Evolutionary conservation across 64 coral and sea anemone species (phyloP).

Genomic region (Porites lutea): DNA sequence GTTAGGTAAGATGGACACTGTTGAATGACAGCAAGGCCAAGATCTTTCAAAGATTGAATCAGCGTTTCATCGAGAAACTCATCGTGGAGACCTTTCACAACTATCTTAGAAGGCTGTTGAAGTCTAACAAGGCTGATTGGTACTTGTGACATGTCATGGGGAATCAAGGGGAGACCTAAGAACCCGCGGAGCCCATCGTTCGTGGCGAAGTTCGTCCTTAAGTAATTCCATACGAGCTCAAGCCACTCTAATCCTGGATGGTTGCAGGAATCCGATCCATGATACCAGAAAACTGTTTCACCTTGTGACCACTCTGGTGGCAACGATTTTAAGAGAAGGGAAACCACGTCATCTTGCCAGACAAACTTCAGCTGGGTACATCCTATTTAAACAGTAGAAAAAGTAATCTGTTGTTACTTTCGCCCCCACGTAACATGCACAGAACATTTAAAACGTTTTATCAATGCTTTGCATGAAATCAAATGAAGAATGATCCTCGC

Average conservation of each 20-base stretch:
- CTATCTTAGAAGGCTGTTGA: slow-evolving; percentile 44
- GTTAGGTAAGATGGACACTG: slow-evolving; percentile 45
- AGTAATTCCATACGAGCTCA: slow-evolving; percentile 61
- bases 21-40: slow-evolving; percentile 62
- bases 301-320: slow-evolving; percentile 23
- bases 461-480: too few species aligned
- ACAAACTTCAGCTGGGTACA: slow-evolving; percentile 32
- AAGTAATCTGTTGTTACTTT: neutral
- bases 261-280: neutral
- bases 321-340: neutral
- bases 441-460: too few species aligned
- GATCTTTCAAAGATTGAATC: neutral
- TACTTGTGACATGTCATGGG: neutral
- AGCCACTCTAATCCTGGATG: slow-evolving; percentile 58
- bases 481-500: too few species aligned
- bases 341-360: neutral
- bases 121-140: slow-evolving; percentile 28
- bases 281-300: slow-evolving; percentile 36
- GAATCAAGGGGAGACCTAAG: slow-evolving; percentile 56
- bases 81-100: slow-evolving; percentile 16
- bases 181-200: slow-evolving; percentile 33
- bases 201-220: slow-evolving; percentile 50
- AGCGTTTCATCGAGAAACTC: slow-evolving; percentile 25
- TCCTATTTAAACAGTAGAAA: neutral
- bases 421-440: too few species aligned